A percentile compares a stretch with the other conserved stretches of the same genome.
These are phyloP conservation scores for Phaonia tiefii DNA, from an alignment of 2,888 invertebrate species.

Conservation along the genomic window DNA sequence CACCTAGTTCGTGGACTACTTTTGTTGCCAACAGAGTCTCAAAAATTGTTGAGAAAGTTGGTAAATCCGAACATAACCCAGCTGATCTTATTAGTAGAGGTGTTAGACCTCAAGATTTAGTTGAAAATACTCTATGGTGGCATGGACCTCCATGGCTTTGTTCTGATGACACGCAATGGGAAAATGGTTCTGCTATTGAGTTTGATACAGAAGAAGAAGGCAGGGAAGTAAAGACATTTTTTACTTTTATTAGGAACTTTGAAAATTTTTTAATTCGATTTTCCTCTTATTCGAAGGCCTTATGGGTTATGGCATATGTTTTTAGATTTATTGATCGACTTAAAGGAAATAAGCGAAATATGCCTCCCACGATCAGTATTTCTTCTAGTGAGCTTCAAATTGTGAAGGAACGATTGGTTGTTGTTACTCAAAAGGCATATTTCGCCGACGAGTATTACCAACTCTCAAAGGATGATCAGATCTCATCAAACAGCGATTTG, in stretches of 20 bases:
- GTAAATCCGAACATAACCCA: background rate
- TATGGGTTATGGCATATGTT: constrained; percentile 15
- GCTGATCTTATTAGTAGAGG: background rate
- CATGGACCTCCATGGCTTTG: no score
- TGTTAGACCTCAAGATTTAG: no score
- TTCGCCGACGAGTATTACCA: no score
- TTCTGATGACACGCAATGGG: no score
- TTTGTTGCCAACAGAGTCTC: constrained; percentile 49
- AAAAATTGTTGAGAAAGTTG: background rate
- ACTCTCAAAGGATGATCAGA: no score
- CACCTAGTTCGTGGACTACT: background rate
- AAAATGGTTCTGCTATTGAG: no score
- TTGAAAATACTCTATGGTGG: no score
- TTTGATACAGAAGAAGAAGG: constrained; percentile 18
- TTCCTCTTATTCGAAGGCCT: background rate
- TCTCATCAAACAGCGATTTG: background rate
- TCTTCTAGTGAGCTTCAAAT: no score
- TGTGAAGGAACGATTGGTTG: background rate
- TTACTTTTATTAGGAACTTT: no score
- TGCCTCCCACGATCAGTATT: background rate
- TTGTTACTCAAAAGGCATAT: background rate
- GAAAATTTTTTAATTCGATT: no score
- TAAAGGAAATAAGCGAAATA: no score
- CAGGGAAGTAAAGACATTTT: background rate
- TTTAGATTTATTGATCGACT: background rate